phyloP scores from a whole-genome alignment of 2,888 invertebrate genomes.

The Agrotis ipsilon region DNA sequence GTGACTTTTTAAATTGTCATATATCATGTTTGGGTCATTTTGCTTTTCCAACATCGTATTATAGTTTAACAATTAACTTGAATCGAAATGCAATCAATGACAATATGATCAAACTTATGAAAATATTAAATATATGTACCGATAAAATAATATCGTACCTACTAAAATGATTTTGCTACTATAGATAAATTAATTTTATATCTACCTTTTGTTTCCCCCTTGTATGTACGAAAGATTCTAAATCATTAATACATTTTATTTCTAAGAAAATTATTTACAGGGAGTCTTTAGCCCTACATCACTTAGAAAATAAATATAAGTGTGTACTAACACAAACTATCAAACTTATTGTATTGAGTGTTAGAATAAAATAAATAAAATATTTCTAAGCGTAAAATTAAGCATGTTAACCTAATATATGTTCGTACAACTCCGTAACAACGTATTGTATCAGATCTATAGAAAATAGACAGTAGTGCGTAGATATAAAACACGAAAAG shows the following conservation, averaged over 20 bases:
- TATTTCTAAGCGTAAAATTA: slow-evolving; percentile 50
- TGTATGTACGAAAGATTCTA: slow-evolving; percentile 25
- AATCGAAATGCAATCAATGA: slow-evolving; percentile 75
- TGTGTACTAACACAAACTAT: slow-evolving; percentile 45
- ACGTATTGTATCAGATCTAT: slow-evolving; percentile 52
- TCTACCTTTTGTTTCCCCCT: slow-evolving; percentile 15
- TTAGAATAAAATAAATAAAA: slow-evolving; percentile 56
- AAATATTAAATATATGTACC: slow-evolving; percentile 48
- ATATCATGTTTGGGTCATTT: slow-evolving; percentile 2
- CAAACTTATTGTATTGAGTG: slow-evolving; percentile 64
- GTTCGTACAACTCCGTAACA: slow-evolving; percentile 49
- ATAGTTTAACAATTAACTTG: slow-evolving; percentile 35
- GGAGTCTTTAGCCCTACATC: slow-evolving; percentile 54
- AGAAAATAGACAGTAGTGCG: slow-evolving; percentile 71
- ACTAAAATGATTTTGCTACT: slow-evolving; percentile 46
- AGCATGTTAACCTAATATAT: slow-evolving; percentile 50
- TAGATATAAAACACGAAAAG: slow-evolving; percentile 70
- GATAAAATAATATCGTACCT: slow-evolving; percentile 13
- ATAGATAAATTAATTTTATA: slow-evolving; percentile 4
- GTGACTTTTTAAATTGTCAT: slow-evolving; percentile 42
- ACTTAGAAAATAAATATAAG: slow-evolving; percentile 45
- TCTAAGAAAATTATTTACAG: slow-evolving; percentile 62
- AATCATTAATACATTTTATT: slow-evolving; percentile 27
- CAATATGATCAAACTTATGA: slow-evolving; percentile 79
- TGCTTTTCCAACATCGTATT: slow-evolving; percentile 17